phyloP scores from a whole-genome alignment of 2,797 vertebrate species.

The Simalia tracyae region DNA sequence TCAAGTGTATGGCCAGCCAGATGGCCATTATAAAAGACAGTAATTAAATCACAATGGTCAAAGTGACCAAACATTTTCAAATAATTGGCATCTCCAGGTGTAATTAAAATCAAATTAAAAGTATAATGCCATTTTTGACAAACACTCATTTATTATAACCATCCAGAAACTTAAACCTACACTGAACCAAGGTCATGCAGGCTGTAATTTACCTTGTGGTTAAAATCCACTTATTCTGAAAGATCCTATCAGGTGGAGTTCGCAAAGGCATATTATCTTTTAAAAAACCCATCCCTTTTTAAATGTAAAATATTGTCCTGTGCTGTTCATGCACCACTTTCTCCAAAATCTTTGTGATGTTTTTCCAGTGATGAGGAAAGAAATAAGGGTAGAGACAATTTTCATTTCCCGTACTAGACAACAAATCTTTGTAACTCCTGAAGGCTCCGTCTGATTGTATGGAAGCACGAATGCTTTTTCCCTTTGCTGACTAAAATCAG shows the following conservation, averaged over 20 bases:
- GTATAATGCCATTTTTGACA: neutral
- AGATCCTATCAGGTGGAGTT: neutral
- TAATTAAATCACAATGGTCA: slow-evolving; percentile 17
- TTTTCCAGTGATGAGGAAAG: neutral
- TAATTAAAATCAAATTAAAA: slow-evolving; percentile 13
- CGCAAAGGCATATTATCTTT: neutral
- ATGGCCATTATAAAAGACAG: neutral
- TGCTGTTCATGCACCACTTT: neutral
- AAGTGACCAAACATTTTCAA: slow-evolving; percentile 3
- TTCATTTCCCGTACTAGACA: neutral
- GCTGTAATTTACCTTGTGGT: neutral
- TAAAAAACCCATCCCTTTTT: neutral
- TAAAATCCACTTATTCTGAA: neutral
- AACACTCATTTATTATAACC: neutral
- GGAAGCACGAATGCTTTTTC: neutral
- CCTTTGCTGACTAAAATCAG: neutral
- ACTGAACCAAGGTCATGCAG: neutral
- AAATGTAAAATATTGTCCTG: neutral
- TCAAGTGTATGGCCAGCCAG: slow-evolving; percentile 12
- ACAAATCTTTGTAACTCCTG: too few relatives aligned
- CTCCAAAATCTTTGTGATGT: neutral
- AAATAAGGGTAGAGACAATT: neutral
- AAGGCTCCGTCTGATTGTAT: neutral
- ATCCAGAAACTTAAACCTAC: neutral
- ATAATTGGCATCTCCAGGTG: neutral